phyloP scores from a whole-genome alignment of 2,797 vertebrate genomes.

The Syngnathus acus region DNA sequence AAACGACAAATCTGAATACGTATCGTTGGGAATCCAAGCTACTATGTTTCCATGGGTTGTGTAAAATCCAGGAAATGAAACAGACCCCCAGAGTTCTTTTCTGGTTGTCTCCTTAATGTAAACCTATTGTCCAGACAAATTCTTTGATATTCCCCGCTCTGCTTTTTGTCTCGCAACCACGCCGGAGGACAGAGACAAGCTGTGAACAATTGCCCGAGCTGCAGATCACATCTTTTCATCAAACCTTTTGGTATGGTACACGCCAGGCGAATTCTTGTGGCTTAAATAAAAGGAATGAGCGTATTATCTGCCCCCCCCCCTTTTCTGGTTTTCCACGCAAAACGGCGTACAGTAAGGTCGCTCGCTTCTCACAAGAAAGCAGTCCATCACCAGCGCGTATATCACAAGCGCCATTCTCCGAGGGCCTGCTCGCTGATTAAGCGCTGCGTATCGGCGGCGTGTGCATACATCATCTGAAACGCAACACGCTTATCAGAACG shows the following conservation, averaged over 20 bases:
- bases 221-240: too few species aligned
- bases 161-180: too few species aligned
- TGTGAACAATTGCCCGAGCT: too few species aligned
- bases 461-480: conserved; percentile 47
- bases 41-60: too few species aligned
- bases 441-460: conserved; percentile 4
- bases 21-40: too few species aligned
- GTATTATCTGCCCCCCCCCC: conserved; percentile 31
- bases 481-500: conserved; percentile 24
- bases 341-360: conserved; percentile 6
- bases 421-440: conserved; percentile 34
- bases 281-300: conserved; percentile 47
- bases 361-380: conserved; percentile 19
- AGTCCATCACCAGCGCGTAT: conserved; percentile 29
- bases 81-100: too few species aligned
- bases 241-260: conserved; percentile 20
- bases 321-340: conserved; percentile 25
- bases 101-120: too few species aligned
- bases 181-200: too few species aligned
- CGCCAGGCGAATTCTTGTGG: conserved; percentile 27
- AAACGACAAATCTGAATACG: too few species aligned
- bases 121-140: too few species aligned
- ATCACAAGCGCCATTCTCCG: conserved; percentile 33
- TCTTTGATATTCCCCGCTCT: too few species aligned
- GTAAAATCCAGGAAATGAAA: too few species aligned